These are phyloP conservation scores for Pyrocoelia pectoralis DNA, from an alignment of 2,888 invertebrate genomes.

Conservation along the genomic window DNA sequence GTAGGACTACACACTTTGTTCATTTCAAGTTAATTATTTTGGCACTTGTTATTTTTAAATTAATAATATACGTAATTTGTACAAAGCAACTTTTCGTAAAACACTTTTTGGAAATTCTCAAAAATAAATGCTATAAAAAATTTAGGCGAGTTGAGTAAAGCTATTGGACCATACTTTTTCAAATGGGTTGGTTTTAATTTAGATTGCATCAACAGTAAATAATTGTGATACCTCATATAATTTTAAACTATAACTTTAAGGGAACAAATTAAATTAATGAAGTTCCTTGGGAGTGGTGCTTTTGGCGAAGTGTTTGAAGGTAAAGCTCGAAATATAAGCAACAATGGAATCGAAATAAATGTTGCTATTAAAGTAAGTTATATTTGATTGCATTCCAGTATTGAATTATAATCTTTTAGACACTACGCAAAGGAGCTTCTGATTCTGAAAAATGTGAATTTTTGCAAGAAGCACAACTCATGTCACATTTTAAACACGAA, in stretches of 20 bases:
- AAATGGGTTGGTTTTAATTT: not conserved
- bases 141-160: too few relatives aligned
- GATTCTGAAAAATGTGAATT: conserved; percentile 93
- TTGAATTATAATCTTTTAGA: conserved; percentile 65
- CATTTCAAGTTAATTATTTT: too few relatives aligned
- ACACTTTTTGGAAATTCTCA: too few relatives aligned
- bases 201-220: not conserved
- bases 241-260: conserved; percentile 43
- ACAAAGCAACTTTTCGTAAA: too few relatives aligned
- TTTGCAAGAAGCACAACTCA: conserved; percentile 94
- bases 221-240: not conserved
- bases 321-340: conserved; percentile 71
- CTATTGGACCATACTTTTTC: too few relatives aligned
- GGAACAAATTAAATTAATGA: conserved; percentile 85
- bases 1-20: too few relatives aligned
- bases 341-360: conserved; percentile 65
- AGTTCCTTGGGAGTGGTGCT: conserved; percentile 94
- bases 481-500: conserved; percentile 97
- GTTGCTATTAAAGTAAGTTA: conserved; percentile 87
- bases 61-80: too few relatives aligned
- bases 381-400: too few relatives aligned
- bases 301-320: conserved; percentile 98
- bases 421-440: conserved; percentile 89
- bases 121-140: too few relatives aligned
- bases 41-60: too few relatives aligned